Percentiles rank a stretch among this genome's conserved stretches.
These are phyloP conservation scores for Aradophagus sp. DNA, from an alignment of 1,140 invertebrate species.

Conservation along the genomic window DNA sequence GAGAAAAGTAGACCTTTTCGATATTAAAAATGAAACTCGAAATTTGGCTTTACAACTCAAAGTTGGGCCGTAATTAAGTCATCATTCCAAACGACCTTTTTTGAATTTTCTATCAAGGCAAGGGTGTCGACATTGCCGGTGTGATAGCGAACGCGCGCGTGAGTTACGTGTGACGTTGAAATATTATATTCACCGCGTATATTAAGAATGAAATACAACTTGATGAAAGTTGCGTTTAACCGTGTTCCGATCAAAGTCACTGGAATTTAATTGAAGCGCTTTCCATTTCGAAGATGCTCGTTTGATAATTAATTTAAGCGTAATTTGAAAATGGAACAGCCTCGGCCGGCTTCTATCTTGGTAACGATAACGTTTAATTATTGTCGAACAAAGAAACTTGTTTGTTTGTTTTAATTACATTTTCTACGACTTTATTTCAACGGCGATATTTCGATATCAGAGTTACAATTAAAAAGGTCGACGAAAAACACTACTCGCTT, in stretches of 20 bases:
- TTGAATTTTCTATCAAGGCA: not conserved
- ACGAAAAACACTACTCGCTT: too few relatives aligned
- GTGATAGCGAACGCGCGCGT: constrained; percentile 6
- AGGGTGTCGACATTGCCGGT: too few relatives aligned
- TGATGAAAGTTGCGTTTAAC: constrained; percentile 23
- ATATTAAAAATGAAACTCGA: too few relatives aligned
- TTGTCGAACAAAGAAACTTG: too few relatives aligned
- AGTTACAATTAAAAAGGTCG: too few relatives aligned
- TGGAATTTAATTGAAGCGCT: constrained; percentile 16
- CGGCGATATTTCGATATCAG: too few relatives aligned
- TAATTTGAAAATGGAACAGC: constrained; percentile 1
- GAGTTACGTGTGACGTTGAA: constrained; percentile 16
- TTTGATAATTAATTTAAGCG: constrained; percentile 13
- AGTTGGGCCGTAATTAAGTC: too few relatives aligned
- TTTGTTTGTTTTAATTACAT: too few relatives aligned
- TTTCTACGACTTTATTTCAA: too few relatives aligned
- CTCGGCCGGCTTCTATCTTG: not conserved
- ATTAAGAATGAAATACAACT: constrained; percentile 39
- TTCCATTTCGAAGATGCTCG: constrained; percentile 9
- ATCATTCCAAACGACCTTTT: too few relatives aligned
- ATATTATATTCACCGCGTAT: constrained; percentile 29
- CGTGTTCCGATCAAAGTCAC: constrained; percentile 22
- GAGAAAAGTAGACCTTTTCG: too few relatives aligned
- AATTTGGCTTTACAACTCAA: too few relatives aligned
- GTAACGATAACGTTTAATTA: not conserved